These are phyloP conservation scores for Tautogolabrus adspersus DNA, from an alignment of 2,113 vertebrate genomes.

Conservation along the genomic window DNA sequence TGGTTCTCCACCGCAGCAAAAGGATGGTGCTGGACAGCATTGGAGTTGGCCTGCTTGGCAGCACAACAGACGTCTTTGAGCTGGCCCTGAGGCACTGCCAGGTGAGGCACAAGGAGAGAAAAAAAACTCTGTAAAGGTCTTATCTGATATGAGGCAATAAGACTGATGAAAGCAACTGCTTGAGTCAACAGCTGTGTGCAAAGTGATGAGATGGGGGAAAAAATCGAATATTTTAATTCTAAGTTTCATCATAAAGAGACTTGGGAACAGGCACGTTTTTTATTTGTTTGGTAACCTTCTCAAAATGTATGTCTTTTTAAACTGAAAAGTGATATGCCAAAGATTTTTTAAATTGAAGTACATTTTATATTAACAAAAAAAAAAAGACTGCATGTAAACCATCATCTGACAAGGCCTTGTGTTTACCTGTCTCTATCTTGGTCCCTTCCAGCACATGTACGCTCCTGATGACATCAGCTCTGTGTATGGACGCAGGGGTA, in stretches of 20 bases:
- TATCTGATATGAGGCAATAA: conserved; percentile 9
- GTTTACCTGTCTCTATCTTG: conserved; percentile 31
- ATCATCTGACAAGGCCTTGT: background rate
- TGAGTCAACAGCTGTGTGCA: conserved; percentile 6
- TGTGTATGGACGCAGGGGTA: conserved; percentile 84
- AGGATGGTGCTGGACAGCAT: conserved; percentile 93
- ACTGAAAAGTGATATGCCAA: conserved; percentile 4
- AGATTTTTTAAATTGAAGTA: background rate
- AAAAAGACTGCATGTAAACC: background rate
- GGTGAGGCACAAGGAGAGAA: conserved; percentile 75
- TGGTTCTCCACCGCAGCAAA: conserved; percentile 86
- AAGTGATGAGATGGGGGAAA: conserved; percentile 8
- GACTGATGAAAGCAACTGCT: conserved; percentile 15
- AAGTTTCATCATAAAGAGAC: background rate
- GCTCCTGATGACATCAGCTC: conserved; percentile 84
- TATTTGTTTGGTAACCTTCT: conserved; percentile 8
- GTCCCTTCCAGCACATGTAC: conserved; percentile 83
- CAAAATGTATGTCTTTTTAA: background rate
- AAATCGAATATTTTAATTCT: background rate
- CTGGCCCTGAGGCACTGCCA: conserved; percentile 87
- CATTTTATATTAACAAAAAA: background rate
- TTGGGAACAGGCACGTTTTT: background rate
- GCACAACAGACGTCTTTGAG: conserved; percentile 87
- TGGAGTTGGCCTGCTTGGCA: conserved; percentile 90
- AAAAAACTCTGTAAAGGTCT: conserved; percentile 4